phyloP scores from a whole-genome alignment of 2,113 vertebrate species.

The Emydura subglobosa region DNA sequence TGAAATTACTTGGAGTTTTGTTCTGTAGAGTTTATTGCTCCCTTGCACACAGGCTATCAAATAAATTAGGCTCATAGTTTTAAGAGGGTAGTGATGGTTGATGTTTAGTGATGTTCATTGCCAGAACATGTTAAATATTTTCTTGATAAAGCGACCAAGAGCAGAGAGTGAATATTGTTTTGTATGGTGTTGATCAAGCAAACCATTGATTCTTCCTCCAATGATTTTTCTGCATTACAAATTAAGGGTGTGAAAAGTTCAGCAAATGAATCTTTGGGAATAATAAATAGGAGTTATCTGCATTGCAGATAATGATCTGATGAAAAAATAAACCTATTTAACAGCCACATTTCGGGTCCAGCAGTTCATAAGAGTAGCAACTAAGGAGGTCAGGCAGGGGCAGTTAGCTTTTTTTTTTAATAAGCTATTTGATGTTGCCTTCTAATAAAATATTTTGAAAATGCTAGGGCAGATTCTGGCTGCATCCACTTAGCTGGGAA shows the following conservation, averaged over 20 bases:
- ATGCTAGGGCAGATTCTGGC: background rate
- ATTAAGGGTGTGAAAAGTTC: conserved; percentile 50
- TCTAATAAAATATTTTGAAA: background rate
- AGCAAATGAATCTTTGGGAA: background rate
- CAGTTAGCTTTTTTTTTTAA: background rate
- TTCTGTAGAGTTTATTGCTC: conserved; percentile 44
- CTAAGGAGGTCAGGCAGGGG: background rate
- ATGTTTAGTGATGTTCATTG: conserved; percentile 41
- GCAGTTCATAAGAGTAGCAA: background rate
- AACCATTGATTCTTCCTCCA: background rate
- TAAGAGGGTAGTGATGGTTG: conserved; percentile 16
- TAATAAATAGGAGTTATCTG: conserved; percentile 1
- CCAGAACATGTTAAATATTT: conserved; percentile 6
- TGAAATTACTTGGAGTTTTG: conserved; percentile 54
- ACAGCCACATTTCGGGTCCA: background rate
- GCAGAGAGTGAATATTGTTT: background rate
- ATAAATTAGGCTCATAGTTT: conserved; percentile 53
- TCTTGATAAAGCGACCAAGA: conserved; percentile 29
- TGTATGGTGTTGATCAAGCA: conserved; percentile 20
- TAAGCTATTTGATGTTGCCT: background rate
- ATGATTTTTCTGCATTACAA: background rate
- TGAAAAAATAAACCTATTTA: conserved; percentile 22
- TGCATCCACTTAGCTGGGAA: background rate
- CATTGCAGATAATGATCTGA: conserved; percentile 6
- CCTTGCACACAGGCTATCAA: background rate